Base-by-base conservation (phyloP, 2,797 vertebrate genomes). In the Lophius americanus region DNA sequence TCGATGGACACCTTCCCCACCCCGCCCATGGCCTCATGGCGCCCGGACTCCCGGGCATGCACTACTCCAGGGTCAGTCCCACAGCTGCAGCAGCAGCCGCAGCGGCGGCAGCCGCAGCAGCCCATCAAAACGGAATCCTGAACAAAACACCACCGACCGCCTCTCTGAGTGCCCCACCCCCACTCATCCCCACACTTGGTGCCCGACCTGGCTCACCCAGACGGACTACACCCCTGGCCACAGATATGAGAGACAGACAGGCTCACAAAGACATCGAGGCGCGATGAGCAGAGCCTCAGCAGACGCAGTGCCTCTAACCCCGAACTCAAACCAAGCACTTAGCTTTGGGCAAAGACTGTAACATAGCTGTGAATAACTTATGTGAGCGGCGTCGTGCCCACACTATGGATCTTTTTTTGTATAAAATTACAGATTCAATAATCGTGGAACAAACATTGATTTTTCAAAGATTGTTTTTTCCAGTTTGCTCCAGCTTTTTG, bases 181-280 rank as follows among this genome's bases (percentile, higher is more conserved):
- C 97, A 0, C 96, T 99, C 62, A 98, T 99, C 83, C 95, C 97
- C 37, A 95, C 96, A 0, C 76, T 98, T 88, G 96, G 96, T 36
- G 92, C 93, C 46, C 93, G 96, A 61, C 94, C 96, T 0, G 93
- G 93, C 62, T 98, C 97, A 9, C 97, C 97, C 59, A 90, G 96
- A 89, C 96, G 97, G 96, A 99, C 97, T 96, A 97, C 96, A 12
- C 96, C 97, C 78, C 88, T 98, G 90, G 90, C 94, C 0, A 82
- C 96, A 64, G 97, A 99, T 88, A 95, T 98, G 78, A 94, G 97
- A 90, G 97, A 98, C 92, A 94, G 96, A 89, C 92, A 96, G 0
- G 91, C 96, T 43, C 96, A 98, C 90, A 99, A 99, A 94, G 96
- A 99, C 89, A 98, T 99, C 0, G 97, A 99, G 88, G 97, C 97